phyloP scores from a whole-genome alignment of 2,113 vertebrate genomes.

The Danio rerio region GRCz12tu NC_133180.1:31470001-31470500 shows the following conservation, averaged over 20 bases:
- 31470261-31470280: not conserved
- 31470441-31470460: not conserved
- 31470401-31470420: not conserved
- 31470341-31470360: not conserved
- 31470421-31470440: not conserved
- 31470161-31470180: slow-evolving; percentile 32
- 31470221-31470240: slow-evolving; percentile 20
- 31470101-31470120: slow-evolving; percentile 9
- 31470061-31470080: not conserved
- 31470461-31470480: not conserved
- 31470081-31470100: slow-evolving; percentile 11
- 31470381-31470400: not conserved
- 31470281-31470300: slow-evolving; percentile 17
- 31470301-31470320: not conserved
- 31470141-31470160: slow-evolving; percentile 23
- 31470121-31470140: slow-evolving; percentile 44
- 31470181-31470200: slow-evolving; percentile 42
- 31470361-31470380: not conserved
- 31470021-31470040: slow-evolving; percentile 29
- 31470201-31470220: slow-evolving; percentile 27
- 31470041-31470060: slow-evolving; percentile 22
- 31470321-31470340: not conserved
- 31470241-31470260: not conserved
- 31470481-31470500: not conserved
- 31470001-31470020: slow-evolving; percentile 38